These are phyloP conservation scores for Cromileptes altivelis DNA, from an alignment of 2,113 vertebrate genomes.

Conservation along the genomic window DNA sequence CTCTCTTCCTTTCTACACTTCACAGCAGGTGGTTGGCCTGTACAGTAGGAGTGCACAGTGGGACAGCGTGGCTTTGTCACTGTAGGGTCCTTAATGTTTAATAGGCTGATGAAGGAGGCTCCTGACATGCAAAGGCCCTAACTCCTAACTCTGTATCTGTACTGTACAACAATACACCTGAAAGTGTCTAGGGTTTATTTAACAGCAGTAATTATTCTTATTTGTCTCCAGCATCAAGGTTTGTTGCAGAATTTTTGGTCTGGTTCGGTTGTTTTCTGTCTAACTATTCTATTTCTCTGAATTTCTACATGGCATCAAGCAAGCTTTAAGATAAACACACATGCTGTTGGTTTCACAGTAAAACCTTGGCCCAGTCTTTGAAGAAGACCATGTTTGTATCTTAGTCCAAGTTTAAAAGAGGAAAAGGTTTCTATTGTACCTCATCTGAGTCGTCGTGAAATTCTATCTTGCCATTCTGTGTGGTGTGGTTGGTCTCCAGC, in stretches of 20 bases:
- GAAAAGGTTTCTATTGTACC: conserved; percentile 76
- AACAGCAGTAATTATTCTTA: background rate
- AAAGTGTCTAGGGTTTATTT: background rate
- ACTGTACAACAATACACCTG: background rate
- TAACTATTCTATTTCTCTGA: background rate
- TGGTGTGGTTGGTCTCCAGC: conserved; percentile 77
- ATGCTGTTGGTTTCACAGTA: background rate
- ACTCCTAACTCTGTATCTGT: background rate
- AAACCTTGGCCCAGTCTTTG: background rate
- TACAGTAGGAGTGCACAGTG: background rate
- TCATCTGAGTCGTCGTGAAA: conserved; percentile 96
- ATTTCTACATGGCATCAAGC: background rate
- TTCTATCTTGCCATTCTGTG: conserved; percentile 80
- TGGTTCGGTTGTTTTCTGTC: background rate
- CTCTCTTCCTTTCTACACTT: background rate
- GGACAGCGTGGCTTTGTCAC: background rate
- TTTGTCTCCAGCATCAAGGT: background rate
- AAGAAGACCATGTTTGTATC: background rate
- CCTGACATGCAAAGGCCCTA: background rate
- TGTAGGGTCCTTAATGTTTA: background rate
- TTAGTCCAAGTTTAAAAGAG: background rate
- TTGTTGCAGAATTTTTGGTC: background rate
- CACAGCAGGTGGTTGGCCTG: conserved; percentile 1
- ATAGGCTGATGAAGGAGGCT: background rate
- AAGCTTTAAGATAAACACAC: background rate